phyloP scores from a whole-genome alignment of 2,113 vertebrate genomes.

The Leucoraja erinaceus region DNA sequence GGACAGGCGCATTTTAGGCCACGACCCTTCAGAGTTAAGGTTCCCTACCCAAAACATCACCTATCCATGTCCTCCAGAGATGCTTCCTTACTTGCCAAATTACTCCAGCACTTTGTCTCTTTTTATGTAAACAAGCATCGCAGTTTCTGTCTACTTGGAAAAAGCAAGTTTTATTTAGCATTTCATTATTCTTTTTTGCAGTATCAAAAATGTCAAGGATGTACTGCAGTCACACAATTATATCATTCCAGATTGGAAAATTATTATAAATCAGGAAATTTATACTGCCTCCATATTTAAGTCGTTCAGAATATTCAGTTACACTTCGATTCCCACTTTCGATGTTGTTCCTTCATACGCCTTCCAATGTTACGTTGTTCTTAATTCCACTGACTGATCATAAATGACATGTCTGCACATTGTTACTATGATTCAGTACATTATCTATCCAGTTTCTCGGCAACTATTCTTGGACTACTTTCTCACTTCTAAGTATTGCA shows the following conservation, averaged over 20 bases:
- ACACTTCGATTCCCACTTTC: neutral
- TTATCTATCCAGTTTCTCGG: neutral
- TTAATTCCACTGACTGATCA: neutral
- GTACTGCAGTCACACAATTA: neutral
- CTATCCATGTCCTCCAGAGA: too few species aligned
- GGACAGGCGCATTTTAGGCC: too few species aligned
- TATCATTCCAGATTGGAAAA: neutral
- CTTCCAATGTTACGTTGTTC: neutral
- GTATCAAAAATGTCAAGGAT: neutral
- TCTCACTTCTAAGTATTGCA: neutral
- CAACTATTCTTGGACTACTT: neutral
- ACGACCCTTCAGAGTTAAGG: too few species aligned
- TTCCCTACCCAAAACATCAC: too few species aligned
- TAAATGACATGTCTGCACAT: neutral
- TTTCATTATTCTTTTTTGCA: too few species aligned
- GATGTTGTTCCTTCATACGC: neutral
- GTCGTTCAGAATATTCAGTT: neutral
- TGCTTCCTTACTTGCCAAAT: too few species aligned
- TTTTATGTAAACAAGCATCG: too few species aligned
- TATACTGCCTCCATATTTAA: neutral
- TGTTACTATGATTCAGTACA: conserved; percentile 27
- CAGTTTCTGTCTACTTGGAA: neutral
- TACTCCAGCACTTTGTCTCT: too few species aligned
- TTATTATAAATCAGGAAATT: neutral
- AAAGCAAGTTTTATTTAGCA: neutral